Percentiles rank a stretch among this genome's conserved stretches.
phyloP scores from a whole-genome alignment of 2,797 vertebrate species.

The Pangasius djambal region DNA sequence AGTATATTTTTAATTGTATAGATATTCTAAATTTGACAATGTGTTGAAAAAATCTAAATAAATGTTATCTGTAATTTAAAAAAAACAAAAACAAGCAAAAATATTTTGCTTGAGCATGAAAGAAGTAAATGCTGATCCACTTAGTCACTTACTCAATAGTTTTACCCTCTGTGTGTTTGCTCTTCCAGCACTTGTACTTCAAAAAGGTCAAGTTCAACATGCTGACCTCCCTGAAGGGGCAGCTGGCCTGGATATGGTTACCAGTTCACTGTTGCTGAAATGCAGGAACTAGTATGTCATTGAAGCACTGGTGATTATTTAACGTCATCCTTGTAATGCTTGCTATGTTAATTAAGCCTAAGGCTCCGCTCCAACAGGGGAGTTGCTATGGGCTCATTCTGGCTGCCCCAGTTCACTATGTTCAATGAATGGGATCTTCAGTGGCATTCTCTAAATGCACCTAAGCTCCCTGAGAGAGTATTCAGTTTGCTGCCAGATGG shows the following conservation, averaged over 20 bases:
- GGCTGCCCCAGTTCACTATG: constrained; percentile 31
- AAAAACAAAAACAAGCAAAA: neutral
- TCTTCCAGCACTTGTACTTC: constrained; percentile 14
- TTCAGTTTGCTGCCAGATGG: constrained; percentile 49
- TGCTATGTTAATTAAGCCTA: constrained; percentile 70
- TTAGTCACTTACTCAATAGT: constrained; percentile 1
- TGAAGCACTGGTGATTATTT: constrained; percentile 69
- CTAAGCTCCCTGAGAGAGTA: constrained; percentile 35
- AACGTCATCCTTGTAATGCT: constrained; percentile 69
- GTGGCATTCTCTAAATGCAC: constrained; percentile 21
- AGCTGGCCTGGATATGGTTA: constrained; percentile 77
- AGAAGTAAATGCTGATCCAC: neutral
- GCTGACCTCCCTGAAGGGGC: constrained; percentile 59
- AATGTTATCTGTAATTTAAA: neutral
- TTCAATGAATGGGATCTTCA: constrained; percentile 22
- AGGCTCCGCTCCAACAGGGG: constrained; percentile 60
- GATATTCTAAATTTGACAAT: neutral
- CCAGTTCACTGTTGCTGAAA: constrained; percentile 71
- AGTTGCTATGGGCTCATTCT: constrained; percentile 37
- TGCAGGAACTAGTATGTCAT: constrained; percentile 76
- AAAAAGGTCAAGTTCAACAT: constrained; percentile 61
- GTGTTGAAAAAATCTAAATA: neutral
- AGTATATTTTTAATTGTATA: neutral
- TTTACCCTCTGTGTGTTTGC: constrained; percentile 5
- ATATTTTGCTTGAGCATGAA: neutral